phyloP scores from a whole-genome alignment of 2,113 vertebrate species.

The Mastomys natalensis region DNA sequence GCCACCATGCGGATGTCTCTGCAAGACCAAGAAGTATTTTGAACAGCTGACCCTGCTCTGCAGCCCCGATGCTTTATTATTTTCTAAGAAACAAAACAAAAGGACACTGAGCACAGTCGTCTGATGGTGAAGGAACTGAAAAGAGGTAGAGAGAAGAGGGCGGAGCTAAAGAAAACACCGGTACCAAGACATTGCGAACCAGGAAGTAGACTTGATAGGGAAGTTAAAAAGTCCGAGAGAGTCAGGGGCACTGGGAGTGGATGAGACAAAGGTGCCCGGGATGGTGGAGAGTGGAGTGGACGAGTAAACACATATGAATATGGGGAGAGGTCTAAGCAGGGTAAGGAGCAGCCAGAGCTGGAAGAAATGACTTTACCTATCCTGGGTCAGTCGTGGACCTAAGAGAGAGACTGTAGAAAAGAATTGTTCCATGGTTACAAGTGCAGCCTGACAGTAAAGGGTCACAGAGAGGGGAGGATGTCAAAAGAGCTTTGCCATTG shows the following conservation, averaged over 20 bases:
- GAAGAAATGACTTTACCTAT: neutral
- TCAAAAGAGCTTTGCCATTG: neutral
- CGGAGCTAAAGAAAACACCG: neutral
- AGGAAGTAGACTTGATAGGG: neutral
- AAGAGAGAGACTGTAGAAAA: neutral
- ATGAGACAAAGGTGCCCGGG: neutral
- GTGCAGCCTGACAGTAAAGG: too few species aligned
- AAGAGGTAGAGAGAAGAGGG: neutral
- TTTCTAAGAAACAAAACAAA: neutral
- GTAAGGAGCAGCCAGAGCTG: neutral
- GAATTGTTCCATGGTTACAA: neutral
- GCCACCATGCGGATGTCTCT: neutral
- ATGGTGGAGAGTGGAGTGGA: neutral
- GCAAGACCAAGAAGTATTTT: neutral
- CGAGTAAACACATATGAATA: fast-evolving
- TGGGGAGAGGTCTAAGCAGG: too few species aligned
- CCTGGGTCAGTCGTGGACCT: neutral
- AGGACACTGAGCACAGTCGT: neutral
- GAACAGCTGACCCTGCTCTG: neutral
- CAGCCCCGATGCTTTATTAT: neutral
- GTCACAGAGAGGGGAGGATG: neutral
- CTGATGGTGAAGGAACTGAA: conserved; percentile 50
- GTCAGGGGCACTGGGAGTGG: too few species aligned
- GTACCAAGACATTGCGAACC: neutral
- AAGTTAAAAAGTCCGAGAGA: neutral